Percentiles rank a stretch among this genome's conserved stretches.
These are phyloP conservation scores for Holothuria scabra DNA, from an alignment of 53 echinoderm and acorn worm genomes.

Conservation along the genomic window DNA sequence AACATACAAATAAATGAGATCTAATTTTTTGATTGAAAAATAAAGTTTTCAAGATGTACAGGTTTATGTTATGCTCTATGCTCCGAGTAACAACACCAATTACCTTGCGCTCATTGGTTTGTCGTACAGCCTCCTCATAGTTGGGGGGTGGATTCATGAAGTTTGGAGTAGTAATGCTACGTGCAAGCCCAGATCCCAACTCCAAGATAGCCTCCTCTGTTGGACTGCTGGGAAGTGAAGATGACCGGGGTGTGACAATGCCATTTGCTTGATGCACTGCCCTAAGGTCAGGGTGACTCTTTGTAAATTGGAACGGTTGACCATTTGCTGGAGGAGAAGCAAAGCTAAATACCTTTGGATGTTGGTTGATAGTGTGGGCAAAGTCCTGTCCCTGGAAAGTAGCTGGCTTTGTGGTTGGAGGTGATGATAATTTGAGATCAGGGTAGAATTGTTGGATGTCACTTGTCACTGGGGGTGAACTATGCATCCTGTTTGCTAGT, in stretches of 20 bases:
- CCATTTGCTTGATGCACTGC: slow-evolving; percentile 50
- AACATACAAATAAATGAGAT: too few species aligned
- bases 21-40: too few species aligned
- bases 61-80: too few species aligned
- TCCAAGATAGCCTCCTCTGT: slow-evolving; percentile 66
- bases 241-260: slow-evolving; percentile 70
- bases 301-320: slow-evolving; percentile 88
- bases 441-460: slow-evolving; percentile 32
- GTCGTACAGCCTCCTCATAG: slow-evolving; percentile 94
- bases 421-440: slow-evolving; percentile 36
- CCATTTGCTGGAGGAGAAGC: slow-evolving; percentile 74
- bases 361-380: slow-evolving; percentile 75
- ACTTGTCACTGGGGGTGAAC: slow-evolving; percentile 7
- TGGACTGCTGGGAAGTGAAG: slow-evolving; percentile 89
- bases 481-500: slow-evolving; percentile 22
- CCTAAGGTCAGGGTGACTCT: slow-evolving; percentile 27
- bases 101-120: slow-evolving; percentile 87
- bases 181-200: slow-evolving; percentile 55
- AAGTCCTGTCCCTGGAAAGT: slow-evolving; percentile 86
- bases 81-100: neutral
- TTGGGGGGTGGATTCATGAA: slow-evolving; percentile 91
- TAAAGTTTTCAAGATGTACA: too few species aligned
- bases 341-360: slow-evolving; percentile 83
- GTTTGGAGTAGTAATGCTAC: slow-evolving; percentile 73
- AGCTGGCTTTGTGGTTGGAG: slow-evolving; percentile 60